A percentile compares a stretch with the other conserved stretches of the same genome.
Evolutionary conservation across 2,113 vertebrate genomes (phyloP).

Genomic region (Naja naja): DNA sequence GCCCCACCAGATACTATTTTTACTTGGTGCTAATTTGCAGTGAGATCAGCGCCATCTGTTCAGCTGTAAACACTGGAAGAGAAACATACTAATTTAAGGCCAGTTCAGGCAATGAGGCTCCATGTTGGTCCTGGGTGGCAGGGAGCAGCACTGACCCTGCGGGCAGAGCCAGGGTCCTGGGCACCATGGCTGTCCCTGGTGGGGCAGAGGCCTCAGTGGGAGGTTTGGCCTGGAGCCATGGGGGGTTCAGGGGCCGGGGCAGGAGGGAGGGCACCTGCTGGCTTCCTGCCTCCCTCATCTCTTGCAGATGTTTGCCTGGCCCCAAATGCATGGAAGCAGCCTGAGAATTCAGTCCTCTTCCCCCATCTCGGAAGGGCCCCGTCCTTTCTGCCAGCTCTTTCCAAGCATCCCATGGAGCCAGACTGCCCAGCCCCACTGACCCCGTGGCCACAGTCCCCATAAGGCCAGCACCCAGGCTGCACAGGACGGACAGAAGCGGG

Average conservation of each 20-base stretch:
- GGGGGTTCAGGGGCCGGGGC: neutral
- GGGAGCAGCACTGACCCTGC: neutral
- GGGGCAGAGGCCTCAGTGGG: neutral
- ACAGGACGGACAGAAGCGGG: neutral
- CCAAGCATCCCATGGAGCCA: neutral
- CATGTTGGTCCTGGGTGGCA: neutral
- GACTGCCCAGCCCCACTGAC: too few species aligned
- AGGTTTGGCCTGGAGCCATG: neutral
- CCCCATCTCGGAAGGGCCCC: neutral
- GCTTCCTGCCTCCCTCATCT: neutral
- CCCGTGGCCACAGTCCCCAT: neutral
- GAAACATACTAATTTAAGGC: neutral
- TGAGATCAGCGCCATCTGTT: constrained; percentile 5
- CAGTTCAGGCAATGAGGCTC: too few species aligned
- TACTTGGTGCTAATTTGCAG: constrained; percentile 5
- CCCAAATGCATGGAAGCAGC: neutral
- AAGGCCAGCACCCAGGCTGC: neutral
- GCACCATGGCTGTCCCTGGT: neutral
- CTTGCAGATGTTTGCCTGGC: neutral
- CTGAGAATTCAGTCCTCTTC: neutral
- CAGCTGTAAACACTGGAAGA: neutral
- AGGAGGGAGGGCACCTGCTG: rapidly evolving
- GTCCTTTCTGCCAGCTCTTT: neutral
- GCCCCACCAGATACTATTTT: neutral
- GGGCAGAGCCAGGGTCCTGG: rapidly evolving